phyloP scores from a whole-genome alignment of 64 coral and sea anemone species.

The Montipora efflorescens region DNA sequence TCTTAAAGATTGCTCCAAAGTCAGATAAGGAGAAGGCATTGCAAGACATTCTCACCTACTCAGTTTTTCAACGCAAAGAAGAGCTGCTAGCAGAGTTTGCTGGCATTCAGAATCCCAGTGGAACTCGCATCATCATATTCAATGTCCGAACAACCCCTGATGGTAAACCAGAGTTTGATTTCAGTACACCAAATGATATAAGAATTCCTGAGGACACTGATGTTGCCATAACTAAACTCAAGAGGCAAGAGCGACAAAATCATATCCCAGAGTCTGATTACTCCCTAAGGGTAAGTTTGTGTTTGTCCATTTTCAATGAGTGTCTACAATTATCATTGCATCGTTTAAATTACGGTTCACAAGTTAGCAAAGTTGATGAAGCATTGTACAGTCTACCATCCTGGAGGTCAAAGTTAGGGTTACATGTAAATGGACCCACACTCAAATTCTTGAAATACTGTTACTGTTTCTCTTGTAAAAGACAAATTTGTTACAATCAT shows the following conservation, averaged over 20 bases:
- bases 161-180: slow-evolving; percentile 94
- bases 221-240: slow-evolving; percentile 77
- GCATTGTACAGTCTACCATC: too few relatives aligned
- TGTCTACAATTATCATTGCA: neutral
- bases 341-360: too few relatives aligned
- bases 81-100: slow-evolving; percentile 82
- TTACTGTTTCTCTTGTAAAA: too few relatives aligned
- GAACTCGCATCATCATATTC: slow-evolving; percentile 90
- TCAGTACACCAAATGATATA: slow-evolving; percentile 73
- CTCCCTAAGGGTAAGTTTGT: slow-evolving; percentile 78
- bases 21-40: slow-evolving; percentile 86
- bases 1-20: slow-evolving; percentile 72
- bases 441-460: too few relatives aligned
- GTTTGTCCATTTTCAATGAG: neutral
- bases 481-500: too few relatives aligned
- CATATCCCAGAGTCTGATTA: slow-evolving; percentile 98
- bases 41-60: slow-evolving; percentile 80
- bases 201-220: slow-evolving; percentile 91
- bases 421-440: too few relatives aligned
- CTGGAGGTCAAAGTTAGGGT: too few relatives aligned
- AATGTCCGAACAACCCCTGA: slow-evolving; percentile 83
- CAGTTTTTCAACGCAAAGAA: slow-evolving; percentile 79
- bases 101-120: slow-evolving; percentile 69
- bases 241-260: slow-evolving; percentile 83
- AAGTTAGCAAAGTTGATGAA: too few relatives aligned